Conservation (phyloP, 2,888 invertebrate genomes). For the Drosophila koepferae region DNA sequence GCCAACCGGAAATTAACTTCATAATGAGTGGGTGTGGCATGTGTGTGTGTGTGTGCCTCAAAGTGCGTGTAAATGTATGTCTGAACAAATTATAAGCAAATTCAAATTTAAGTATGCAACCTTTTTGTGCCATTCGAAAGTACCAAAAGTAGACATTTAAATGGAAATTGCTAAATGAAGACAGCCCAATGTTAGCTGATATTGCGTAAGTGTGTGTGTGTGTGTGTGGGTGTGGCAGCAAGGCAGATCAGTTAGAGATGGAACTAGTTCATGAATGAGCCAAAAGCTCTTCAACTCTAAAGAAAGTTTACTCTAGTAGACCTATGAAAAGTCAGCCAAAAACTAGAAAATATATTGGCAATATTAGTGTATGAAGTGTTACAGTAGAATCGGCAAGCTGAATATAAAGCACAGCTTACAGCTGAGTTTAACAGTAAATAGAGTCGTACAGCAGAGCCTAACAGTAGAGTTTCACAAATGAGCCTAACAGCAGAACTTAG, state of each 20-base stretch:
- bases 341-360: too few relatives aligned
- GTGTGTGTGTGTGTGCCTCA: conserved; percentile 13
- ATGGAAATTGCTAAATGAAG: conserved; percentile 2
- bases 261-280: neutral
- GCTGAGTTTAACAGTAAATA: neutral
- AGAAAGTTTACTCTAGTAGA: too few relatives aligned
- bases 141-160: neutral
- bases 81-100: conserved; percentile 9
- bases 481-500: too few relatives aligned
- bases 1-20: conserved; percentile 71
- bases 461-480: too few relatives aligned
- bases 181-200: neutral
- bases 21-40: conserved; percentile 54
- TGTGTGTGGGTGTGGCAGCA: too few relatives aligned
- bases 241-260: neutral
- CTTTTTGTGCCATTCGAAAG: conserved; percentile 1
- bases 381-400: neutral
- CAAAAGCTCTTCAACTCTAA: too few relatives aligned
- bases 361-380: neutral
- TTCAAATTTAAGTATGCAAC: conserved; percentile 3
- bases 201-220: neutral
- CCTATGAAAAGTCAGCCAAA: too few relatives aligned
- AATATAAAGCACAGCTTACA: neutral
- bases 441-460: neutral
- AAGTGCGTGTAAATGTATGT: conserved; percentile 8